A percentile compares a stretch with the other conserved stretches of the same genome.
Conservation (phyloP, 1,140 invertebrate genomes). For the Venustaconcha ellipsiformis region DNA sequence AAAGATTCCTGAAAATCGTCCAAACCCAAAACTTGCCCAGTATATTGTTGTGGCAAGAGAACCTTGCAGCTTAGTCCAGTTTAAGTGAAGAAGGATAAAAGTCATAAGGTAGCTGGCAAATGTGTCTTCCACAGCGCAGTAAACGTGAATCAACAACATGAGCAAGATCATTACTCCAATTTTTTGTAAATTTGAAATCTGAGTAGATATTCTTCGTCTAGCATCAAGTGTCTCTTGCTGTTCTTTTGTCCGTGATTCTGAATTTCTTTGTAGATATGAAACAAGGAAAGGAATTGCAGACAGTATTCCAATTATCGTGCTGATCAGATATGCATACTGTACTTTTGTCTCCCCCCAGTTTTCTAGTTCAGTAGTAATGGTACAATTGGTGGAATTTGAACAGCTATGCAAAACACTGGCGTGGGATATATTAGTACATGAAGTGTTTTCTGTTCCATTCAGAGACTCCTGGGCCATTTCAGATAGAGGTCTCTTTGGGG, state of each 20-base stretch:
- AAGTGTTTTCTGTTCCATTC: too few relatives aligned
- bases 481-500: neutral
- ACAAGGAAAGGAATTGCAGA: constrained; percentile 8
- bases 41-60: constrained; percentile 14
- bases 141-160: neutral
- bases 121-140: constrained; percentile 21
- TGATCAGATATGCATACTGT: constrained; percentile 21
- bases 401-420: too few relatives aligned
- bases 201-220: constrained; percentile 1
- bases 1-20: constrained; percentile 24
- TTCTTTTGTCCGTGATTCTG: neutral
- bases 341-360: constrained; percentile 21
- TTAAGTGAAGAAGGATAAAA: constrained; percentile 15
- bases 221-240: neutral
- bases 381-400: too few relatives aligned
- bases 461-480: too few relatives aligned
- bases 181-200: constrained; percentile 2
- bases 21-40: constrained; percentile 16
- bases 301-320: constrained; percentile 3
- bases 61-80: constrained; percentile 18
- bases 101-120: constrained; percentile 18
- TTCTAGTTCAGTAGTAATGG: too few relatives aligned
- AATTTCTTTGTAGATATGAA: constrained; percentile 2
- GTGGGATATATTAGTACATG: too few relatives aligned
- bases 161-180: constrained; percentile 1